Evolutionary conservation across 2,888 invertebrate genomes (phyloP), one percentile per base, ranked within the genome.

Genomic region (Saturnia pavonia): DNA sequence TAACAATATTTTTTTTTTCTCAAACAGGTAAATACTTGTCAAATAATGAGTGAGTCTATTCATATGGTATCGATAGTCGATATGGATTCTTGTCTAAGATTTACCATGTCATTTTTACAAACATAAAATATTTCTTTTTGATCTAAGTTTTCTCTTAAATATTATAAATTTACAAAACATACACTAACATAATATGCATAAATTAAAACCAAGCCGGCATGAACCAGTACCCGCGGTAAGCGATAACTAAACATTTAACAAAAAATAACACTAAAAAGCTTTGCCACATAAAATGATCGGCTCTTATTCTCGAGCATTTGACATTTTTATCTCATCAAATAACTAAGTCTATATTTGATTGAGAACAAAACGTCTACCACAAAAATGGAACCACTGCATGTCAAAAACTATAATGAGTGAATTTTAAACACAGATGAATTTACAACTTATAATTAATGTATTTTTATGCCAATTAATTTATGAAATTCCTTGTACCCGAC

Each of bases 401-500:
- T 69, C n/a, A 40, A 66, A 60, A 51, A 69, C 27, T 48, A 63
- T 63, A 34, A 45, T 69, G 63, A 65, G 65, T 65, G 34, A 65
- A 48, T 48, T 48, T 48, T 19, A 48, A 48, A 48, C 48, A 19
- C 19, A 48, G 19, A 48, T 48, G 19, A 48, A 48, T 11, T 25
- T 22, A 57, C 9, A 12, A 12, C 22, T 57, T 0, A 57, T 25
- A 63, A 63, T 34, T 34, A 34, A 22, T 54, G 1, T 22, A 8
- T 43, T 54, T 54, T 54, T 22, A 54, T 54, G 22, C 9, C 9
- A 54, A 54, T 22, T 54, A 22, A 54, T 1, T 1, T 22, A 22
- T 22, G 1, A 12, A 43, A 3, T 1, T 7, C 11, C 9, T 43
- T 43, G 43, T 22, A 22, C 8, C 54, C 8, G 11, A 22, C 8